Evolutionary conservation across 2,888 invertebrate species (phyloP), one percentile per base, ranked within the genome.

Genomic region (Patella caerulea): DNA sequence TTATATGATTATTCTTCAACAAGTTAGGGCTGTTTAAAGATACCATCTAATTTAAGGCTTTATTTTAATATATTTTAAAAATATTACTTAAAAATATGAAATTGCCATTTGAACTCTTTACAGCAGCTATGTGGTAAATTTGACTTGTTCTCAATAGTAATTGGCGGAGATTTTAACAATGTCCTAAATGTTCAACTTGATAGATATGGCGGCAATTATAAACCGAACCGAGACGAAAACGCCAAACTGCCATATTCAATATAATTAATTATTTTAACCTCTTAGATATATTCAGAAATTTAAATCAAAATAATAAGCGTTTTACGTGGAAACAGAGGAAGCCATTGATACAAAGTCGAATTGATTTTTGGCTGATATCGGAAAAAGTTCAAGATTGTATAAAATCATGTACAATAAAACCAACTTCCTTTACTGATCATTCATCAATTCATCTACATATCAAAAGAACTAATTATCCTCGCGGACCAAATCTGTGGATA

Each of bases 401-500:
- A 29, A 29, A 29, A 29, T 3, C 29, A 29, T 29, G 29, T 29
- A 29, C 29, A 29, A 29, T 29, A 29, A 29, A 29, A 29, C 59
- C 59, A n/a, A 59, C 59, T n/a, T n/a, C 59, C 7, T 59, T 59
- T 59, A 59, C n/a, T 2, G 59, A 59, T 17, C 59, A 59, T 14
- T 59, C 59, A 19, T 59, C 59, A 7, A 59, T 59, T n/a, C 59
- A 59, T 59, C 59, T 59, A n/a, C 59, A 59, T n/a, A 59, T 59
- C 17, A 59, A 19, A 59, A 7, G 4, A 59, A n/a, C 59, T 59
- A 19, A 59, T n/a, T n/a, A n/a, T n/a, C 59, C 17, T 5, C 59
- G 59, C 17, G 59, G 59, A 59, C 59, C 59, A 11, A 59, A 59
- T 59, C 59, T 59, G 17, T 59, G 59, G 59, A 59, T 59, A 59